phyloP scores from a whole-genome alignment of 37 sponge, comb jelly and placozoan species.

The Chondrosia reniformis region DNA sequence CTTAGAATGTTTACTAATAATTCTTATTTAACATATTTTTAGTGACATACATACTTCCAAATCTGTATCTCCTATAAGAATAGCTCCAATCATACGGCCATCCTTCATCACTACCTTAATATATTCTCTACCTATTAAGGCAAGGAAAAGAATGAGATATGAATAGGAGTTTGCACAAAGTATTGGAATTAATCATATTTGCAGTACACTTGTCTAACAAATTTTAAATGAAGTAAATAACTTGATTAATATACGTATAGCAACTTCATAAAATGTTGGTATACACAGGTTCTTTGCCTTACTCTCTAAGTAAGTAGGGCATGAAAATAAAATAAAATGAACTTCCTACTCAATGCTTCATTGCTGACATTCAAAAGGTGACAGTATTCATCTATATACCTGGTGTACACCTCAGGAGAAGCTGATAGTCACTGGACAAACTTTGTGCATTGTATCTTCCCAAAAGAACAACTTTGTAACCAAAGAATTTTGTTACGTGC shows the following conservation, averaged over 20 bases:
- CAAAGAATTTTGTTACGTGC: slow-evolving; percentile 97
- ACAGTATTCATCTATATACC: slow-evolving; percentile 39
- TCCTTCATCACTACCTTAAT: slow-evolving; percentile 79
- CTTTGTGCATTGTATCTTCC: slow-evolving; percentile 84
- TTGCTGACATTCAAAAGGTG: too few relatives aligned
- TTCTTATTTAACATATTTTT: neutral
- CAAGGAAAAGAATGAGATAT: slow-evolving; percentile 3
- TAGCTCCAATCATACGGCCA: slow-evolving; percentile 88
- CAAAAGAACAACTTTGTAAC: slow-evolving; percentile 87
- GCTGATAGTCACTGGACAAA: slow-evolving; percentile 61
- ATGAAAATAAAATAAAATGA: too few relatives aligned
- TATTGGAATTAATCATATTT: too few relatives aligned
- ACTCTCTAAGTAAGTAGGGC: too few relatives aligned
- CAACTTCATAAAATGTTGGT: too few relatives aligned
- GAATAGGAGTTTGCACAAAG: too few relatives aligned
- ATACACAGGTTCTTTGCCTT: too few relatives aligned
- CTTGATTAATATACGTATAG: too few relatives aligned
- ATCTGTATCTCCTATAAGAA: slow-evolving; percentile 96
- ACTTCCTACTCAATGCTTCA: too few relatives aligned
- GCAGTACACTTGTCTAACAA: too few relatives aligned
- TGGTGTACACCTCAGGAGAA: slow-evolving; percentile 70
- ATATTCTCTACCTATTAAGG: slow-evolving; percentile 74
- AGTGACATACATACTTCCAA: slow-evolving; percentile 58
- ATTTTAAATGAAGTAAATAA: too few relatives aligned
- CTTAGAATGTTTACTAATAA: neutral